These are phyloP conservation scores for Syrista parreyssii DNA, from an alignment of 2,888 invertebrate genomes.

Conservation along the genomic window DNA sequence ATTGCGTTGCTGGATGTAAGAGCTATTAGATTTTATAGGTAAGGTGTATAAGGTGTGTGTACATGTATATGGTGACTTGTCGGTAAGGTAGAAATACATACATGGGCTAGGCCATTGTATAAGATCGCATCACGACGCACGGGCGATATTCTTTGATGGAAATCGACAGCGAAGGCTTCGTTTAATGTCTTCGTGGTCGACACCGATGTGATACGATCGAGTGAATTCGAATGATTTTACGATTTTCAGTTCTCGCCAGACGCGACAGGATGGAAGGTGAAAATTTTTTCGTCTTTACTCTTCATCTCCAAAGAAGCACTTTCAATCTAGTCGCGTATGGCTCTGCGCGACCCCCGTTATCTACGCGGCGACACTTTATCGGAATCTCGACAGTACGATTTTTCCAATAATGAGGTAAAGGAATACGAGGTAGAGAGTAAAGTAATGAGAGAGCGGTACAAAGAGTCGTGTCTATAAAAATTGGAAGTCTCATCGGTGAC, in stretches of 20 bases:
- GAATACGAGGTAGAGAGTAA: neutral
- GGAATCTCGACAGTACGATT: neutral
- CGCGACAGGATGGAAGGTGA: neutral
- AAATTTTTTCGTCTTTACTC: neutral
- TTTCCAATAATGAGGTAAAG: neutral
- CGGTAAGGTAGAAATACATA: neutral
- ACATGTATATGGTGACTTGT: too few species aligned
- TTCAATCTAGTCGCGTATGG: neutral
- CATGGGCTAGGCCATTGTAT: neutral
- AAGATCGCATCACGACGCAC: neutral
- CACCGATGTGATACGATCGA: neutral
- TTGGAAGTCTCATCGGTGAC: neutral
- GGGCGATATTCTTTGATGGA: neutral
- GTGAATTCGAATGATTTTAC: neutral
- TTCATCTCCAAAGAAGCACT: neutral
- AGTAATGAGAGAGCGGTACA: neutral
- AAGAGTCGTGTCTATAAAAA: neutral
- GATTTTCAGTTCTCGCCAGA: neutral
- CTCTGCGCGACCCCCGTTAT: neutral
- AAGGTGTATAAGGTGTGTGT: too few species aligned
- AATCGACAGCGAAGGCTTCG: neutral
- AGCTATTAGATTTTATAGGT: neutral
- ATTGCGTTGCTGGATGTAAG: neutral
- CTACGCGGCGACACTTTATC: neutral
- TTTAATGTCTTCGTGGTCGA: neutral